Evolutionary conservation across 1,140 invertebrate genomes (phyloP).

Genomic region (Ceratoteleas bidentatus): DNA sequence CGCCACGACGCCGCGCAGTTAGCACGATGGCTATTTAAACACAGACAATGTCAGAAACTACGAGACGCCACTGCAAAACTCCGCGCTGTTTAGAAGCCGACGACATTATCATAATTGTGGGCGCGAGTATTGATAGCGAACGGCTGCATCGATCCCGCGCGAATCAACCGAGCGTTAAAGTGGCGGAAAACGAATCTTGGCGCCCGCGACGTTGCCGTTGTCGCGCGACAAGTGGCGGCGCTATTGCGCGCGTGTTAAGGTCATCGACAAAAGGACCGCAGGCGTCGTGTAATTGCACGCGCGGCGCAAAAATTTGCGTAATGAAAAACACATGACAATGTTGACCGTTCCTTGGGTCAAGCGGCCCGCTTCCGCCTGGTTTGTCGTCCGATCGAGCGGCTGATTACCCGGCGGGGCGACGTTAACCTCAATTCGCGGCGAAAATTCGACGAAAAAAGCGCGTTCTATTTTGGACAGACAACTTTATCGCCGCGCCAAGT

Average conservation of each 20-base stretch:
- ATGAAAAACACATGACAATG: constrained; percentile 35
- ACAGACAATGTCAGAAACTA: constrained; percentile 81
- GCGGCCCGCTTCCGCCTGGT: no score
- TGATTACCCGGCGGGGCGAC: not conserved
- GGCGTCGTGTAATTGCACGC: constrained; percentile 33
- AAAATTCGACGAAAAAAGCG: constrained; percentile 10
- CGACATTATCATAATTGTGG: constrained; percentile 79
- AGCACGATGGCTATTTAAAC: constrained; percentile 80
- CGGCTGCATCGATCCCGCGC: constrained; percentile 61
- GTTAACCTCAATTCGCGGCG: not conserved
- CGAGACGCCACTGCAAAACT: constrained; percentile 77
- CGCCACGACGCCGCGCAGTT: constrained; percentile 51
- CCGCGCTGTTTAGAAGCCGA: constrained; percentile 69
- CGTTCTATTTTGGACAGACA: constrained; percentile 18
- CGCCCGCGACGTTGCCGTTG: no score
- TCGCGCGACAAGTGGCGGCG: constrained; percentile 72
- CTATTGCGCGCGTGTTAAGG: constrained; percentile 80
- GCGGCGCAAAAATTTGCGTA: constrained; percentile 34
- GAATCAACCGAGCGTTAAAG: no score
- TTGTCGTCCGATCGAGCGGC: not conserved
- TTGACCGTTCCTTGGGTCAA: not conserved
- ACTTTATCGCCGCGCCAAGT: constrained; percentile 33
- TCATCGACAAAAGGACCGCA: constrained; percentile 74
- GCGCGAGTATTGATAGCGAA: constrained; percentile 68
- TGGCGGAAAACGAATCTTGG: no score